Percentiles rank a stretch among this genome's conserved stretches.
These are phyloP conservation scores for Cryptophagus acutangulus DNA, from an alignment of 2,888 invertebrate species.

Conservation along the genomic window DNA sequence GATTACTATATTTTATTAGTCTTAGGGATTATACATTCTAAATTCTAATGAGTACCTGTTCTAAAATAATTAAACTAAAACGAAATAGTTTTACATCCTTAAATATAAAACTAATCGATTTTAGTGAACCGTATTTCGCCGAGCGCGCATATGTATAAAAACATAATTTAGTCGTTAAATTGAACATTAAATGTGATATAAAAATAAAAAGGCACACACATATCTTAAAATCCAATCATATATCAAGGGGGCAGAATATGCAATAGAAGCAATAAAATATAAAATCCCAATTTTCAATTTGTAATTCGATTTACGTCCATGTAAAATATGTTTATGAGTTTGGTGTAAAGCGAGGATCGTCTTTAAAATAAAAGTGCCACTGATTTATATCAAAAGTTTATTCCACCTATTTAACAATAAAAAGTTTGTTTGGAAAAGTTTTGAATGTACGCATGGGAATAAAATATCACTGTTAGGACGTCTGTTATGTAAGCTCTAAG, in stretches of 20 bases:
- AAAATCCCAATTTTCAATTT: conserved; percentile 22
- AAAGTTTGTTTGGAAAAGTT: conserved; percentile 18
- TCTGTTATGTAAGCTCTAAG: conserved; percentile 20
- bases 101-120: too few species aligned
- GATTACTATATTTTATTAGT: too few species aligned
- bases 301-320: conserved; percentile 21
- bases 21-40: too few species aligned
- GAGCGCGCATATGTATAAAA: too few species aligned
- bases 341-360: conserved; percentile 19
- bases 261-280: conserved; percentile 14
- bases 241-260: not conserved
- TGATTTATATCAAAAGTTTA: conserved; percentile 24
- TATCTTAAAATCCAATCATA: conserved; percentile 1
- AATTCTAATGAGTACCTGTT: too few species aligned
- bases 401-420: conserved; percentile 23
- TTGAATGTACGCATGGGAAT: conserved; percentile 13
- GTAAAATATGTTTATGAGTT: conserved; percentile 23
- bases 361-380: conserved; percentile 20
- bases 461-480: conserved; percentile 22
- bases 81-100: too few species aligned
- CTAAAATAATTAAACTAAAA: too few species aligned
- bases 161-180: too few species aligned
- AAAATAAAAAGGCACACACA: too few species aligned
- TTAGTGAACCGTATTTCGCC: too few species aligned
- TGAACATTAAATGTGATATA: too few species aligned